Evolutionary conservation across 2,113 vertebrate genomes (phyloP).

Genomic region (Anoura caudifer): DNA sequence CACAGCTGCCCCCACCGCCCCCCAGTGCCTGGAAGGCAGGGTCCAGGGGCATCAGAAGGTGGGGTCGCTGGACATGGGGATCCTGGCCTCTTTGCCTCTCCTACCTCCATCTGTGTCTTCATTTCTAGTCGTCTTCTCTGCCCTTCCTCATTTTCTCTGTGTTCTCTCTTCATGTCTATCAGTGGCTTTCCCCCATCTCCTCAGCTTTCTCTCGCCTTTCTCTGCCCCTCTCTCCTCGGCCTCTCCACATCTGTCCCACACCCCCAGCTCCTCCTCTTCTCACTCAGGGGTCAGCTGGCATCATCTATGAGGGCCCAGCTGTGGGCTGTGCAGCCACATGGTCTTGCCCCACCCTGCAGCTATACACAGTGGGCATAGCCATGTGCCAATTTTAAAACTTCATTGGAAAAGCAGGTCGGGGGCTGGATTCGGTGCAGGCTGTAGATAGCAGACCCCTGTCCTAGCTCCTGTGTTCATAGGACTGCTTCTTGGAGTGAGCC

Average conservation of each 20-base stretch:
- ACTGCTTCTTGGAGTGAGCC: not conserved
- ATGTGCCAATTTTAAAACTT: not conserved
- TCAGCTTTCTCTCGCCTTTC: not conserved
- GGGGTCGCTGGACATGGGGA: rapidly evolving
- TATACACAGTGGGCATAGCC: not conserved
- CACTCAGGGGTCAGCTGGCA: not conserved
- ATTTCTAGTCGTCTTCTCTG: not conserved
- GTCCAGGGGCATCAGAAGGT: no score
- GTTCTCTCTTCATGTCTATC: no score
- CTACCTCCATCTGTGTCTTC: rapidly evolving
- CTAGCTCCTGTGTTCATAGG: not conserved
- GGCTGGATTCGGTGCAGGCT: not conserved
- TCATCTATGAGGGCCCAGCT: not conserved
- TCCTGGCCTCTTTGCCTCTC: not conserved
- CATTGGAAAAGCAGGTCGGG: not conserved
- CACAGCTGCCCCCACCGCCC: not conserved
- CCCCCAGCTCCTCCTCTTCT: not conserved
- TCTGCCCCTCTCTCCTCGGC: not conserved
- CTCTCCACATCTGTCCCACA: not conserved
- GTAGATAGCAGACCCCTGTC: no score
- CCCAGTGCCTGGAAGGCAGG: not conserved
- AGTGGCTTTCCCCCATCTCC: rapidly evolving
- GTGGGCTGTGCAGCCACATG: rapidly evolving
- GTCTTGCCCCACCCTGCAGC: not conserved
- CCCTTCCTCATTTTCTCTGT: not conserved